Percentiles rank a stretch among this genome's conserved stretches.
phyloP scores from a whole-genome alignment of 2,888 invertebrate genomes.

The Chaetoderma sp. region DNA sequence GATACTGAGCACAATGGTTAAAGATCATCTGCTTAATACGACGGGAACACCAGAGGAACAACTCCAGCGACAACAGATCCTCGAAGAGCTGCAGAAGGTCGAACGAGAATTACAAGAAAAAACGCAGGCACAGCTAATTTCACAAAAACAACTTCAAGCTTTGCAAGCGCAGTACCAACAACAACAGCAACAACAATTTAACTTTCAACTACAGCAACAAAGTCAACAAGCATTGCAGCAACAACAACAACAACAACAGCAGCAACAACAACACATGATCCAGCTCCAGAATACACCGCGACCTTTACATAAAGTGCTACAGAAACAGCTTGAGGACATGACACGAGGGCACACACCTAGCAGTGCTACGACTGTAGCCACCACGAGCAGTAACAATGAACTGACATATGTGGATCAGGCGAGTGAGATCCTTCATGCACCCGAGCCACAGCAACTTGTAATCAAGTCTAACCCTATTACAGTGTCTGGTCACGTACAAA shows the following conservation, averaged over 20 bases:
- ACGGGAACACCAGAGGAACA: constrained; percentile 73
- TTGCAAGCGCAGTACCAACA: constrained; percentile 59
- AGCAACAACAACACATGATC: no score
- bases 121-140: constrained; percentile 64
- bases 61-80: constrained; percentile 77
- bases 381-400: no score
- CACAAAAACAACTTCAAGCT: no score
- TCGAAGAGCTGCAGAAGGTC: constrained; percentile 79
- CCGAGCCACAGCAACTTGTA: no score
- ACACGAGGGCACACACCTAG: no score
- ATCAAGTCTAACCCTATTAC: no score
- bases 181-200: constrained; percentile 44
- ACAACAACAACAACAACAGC: constrained; percentile 39
- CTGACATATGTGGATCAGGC: no score
- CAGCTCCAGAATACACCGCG: constrained; percentile 36
- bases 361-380: no score
- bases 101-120: constrained; percentile 79
- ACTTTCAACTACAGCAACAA: constrained; percentile 45
- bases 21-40: constrained; percentile 60
- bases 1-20: constrained; percentile 69
- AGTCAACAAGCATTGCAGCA: constrained; percentile 42
- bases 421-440: no score
- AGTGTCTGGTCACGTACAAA: no score
- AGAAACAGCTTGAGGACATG: constrained; percentile 43
- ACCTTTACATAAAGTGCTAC: constrained; percentile 38